Percentiles rank a stretch among this genome's conserved stretches.
These are phyloP conservation scores for Egretta garzetta DNA, from an alignment of 2,113 vertebrate species.

Conservation along the genomic window DNA sequence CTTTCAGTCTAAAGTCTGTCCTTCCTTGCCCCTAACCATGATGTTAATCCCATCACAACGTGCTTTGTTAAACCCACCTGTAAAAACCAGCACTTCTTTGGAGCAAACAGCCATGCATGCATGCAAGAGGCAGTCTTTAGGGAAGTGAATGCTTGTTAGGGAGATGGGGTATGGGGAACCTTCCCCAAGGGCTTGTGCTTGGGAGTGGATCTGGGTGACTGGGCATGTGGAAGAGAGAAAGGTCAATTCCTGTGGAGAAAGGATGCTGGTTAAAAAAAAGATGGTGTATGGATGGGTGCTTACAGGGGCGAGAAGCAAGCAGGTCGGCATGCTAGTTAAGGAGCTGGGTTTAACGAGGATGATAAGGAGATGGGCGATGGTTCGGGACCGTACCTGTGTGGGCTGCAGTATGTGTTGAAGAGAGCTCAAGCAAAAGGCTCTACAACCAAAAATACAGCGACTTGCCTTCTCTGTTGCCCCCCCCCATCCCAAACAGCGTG, in stretches of 20 bases:
- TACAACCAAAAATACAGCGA: background rate
- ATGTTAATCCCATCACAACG: background rate
- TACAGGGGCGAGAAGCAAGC: background rate
- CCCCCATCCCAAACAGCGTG: accelerated
- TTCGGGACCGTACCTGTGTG: background rate
- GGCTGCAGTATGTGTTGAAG: background rate
- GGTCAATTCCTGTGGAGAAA: background rate
- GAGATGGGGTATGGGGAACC: accelerated
- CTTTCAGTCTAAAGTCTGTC: background rate
- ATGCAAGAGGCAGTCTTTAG: background rate
- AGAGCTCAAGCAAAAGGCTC: background rate
- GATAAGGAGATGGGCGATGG: background rate
- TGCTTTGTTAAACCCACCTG: background rate
- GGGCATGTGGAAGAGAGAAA: background rate
- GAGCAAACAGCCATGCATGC: background rate
- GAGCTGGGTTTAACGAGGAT: background rate
- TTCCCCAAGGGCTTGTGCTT: background rate
- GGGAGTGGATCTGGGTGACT: background rate
- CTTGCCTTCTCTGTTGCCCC: background rate
- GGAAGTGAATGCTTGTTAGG: accelerated
- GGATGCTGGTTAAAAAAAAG: background rate
- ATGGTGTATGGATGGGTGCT: background rate
- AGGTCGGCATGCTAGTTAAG: accelerated
- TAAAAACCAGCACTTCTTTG: background rate
- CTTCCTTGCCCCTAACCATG: background rate